Evolutionary conservation across 2,888 invertebrate genomes (phyloP).

Genomic region (Rhingia rostrata): DNA sequence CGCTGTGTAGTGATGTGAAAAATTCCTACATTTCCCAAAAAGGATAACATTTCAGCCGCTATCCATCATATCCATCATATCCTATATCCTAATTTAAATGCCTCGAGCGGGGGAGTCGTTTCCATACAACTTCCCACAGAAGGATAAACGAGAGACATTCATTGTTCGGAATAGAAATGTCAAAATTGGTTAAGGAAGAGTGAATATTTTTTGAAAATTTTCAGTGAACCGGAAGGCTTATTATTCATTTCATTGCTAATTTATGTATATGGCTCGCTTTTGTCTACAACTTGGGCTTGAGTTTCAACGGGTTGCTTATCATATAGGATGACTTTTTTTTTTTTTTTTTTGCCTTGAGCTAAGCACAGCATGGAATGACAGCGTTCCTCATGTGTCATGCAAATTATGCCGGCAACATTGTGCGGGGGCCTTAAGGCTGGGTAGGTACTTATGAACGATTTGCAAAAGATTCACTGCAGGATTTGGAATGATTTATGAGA

Average conservation of each 20-base stretch:
- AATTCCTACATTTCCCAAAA: slow-evolving; percentile 12
- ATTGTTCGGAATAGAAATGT: slow-evolving; percentile 54
- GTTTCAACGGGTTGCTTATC: neutral
- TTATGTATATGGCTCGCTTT: slow-evolving; percentile 40
- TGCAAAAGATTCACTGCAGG: neutral
- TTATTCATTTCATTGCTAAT: slow-evolving; percentile 66
- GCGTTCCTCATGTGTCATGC: neutral
- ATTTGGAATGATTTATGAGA: neutral
- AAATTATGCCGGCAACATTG: neutral
- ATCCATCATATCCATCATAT: slow-evolving; percentile 25
- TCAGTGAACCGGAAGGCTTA: slow-evolving; percentile 68
- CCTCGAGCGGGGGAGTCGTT: slow-evolving; percentile 11
- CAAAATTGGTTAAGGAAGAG: slow-evolving; percentile 33
- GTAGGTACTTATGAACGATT: neutral
- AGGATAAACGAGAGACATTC: neutral
- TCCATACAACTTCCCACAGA: neutral
- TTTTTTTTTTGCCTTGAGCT: neutral
- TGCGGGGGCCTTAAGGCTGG: neutral
- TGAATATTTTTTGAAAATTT: slow-evolving; percentile 33
- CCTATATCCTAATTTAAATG: slow-evolving; percentile 13
- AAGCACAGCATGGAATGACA: slow-evolving; percentile 1
- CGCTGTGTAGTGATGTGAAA: slow-evolving; percentile 15
- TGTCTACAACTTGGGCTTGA: neutral
- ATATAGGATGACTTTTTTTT: neutral
- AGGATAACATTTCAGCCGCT: slow-evolving; percentile 39